These are phyloP conservation scores for Drosophila nigrodunni DNA, from an alignment of 1,140 invertebrate genomes.

Conservation along the genomic window DNA sequence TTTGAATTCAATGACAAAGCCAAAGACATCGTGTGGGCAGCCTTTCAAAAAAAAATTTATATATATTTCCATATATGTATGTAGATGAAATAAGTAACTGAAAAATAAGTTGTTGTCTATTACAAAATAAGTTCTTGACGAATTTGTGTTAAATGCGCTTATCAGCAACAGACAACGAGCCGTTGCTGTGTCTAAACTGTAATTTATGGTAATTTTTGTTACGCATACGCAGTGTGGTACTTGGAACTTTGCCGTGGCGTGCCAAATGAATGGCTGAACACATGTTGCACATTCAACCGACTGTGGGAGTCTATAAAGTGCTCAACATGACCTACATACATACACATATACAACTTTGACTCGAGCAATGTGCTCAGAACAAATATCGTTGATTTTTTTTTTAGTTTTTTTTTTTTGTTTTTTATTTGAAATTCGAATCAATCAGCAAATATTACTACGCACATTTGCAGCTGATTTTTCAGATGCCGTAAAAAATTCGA, in stretches of 20 bases:
- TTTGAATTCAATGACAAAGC: slow-evolving; percentile 47
- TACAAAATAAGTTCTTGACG: slow-evolving; percentile 55
- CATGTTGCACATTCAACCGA: slow-evolving; percentile 48
- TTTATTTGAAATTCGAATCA: slow-evolving; percentile 63
- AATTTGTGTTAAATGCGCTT: slow-evolving; percentile 62
- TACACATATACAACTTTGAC: slow-evolving; percentile 37
- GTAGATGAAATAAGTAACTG: slow-evolving; percentile 2
- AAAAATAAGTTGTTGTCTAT: slow-evolving; percentile 46
- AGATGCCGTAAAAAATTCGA: slow-evolving; percentile 52
- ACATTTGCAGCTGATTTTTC: slow-evolving; percentile 76
- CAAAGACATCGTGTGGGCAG: slow-evolving; percentile 31
- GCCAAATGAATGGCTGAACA: slow-evolving; percentile 42
- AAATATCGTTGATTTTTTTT: slow-evolving; percentile 17
- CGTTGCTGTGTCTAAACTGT: slow-evolving; percentile 55
- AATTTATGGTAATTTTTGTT: slow-evolving; percentile 80
- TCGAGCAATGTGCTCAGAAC: slow-evolving; percentile 43
- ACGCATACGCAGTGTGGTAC: slow-evolving; percentile 75
- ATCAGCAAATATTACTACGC: slow-evolving; percentile 70
- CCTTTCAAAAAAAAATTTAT: slow-evolving; percentile 29
- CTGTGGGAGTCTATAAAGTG: slow-evolving; percentile 73
- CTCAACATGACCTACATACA: slow-evolving; percentile 57
- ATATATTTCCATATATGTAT: neutral
- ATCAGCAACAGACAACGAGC: slow-evolving; percentile 45
- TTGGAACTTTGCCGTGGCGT: slow-evolving; percentile 17
- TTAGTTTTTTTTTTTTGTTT: slow-evolving; percentile 28